Conservation (phyloP, 2,113 vertebrate genomes). For the Chaetorhynchus papuensis region DNA sequence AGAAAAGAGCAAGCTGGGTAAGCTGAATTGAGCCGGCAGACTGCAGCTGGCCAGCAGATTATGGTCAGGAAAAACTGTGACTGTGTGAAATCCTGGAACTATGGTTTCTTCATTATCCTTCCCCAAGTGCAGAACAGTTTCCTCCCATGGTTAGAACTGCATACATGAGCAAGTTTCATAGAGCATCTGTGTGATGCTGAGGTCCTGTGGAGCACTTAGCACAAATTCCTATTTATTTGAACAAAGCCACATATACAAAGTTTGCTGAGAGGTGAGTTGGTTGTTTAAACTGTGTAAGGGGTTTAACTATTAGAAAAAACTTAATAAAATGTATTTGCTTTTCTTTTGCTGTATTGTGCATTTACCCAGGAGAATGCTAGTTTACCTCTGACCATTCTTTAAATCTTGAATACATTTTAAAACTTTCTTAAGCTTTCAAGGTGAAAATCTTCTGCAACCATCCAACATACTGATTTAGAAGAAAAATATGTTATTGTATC, state of each 20-base stretch:
- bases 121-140: neutral
- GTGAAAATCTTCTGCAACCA: neutral
- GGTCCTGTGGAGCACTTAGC: neutral
- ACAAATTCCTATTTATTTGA: neutral
- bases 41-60: neutral
- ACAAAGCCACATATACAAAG: neutral
- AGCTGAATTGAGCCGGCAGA: neutral
- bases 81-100: neutral
- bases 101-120: neutral
- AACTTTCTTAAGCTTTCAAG: neutral
- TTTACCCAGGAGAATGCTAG: neutral
- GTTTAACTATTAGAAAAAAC: neutral
- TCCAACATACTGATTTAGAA: neutral
- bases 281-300: neutral
- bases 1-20: neutral
- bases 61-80: neutral
- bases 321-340: neutral
- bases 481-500: neutral
- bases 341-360: neutral
- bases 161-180: neutral
- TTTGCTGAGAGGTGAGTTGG: neutral
- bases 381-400: neutral
- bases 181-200: neutral
- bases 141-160: neutral
- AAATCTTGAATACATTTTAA: neutral